A percentile compares a stretch with the other conserved stretches of the same genome.
phyloP scores from a whole-genome alignment of 2,797 vertebrate species.

The Neomorphus geoffroyi region DNA sequence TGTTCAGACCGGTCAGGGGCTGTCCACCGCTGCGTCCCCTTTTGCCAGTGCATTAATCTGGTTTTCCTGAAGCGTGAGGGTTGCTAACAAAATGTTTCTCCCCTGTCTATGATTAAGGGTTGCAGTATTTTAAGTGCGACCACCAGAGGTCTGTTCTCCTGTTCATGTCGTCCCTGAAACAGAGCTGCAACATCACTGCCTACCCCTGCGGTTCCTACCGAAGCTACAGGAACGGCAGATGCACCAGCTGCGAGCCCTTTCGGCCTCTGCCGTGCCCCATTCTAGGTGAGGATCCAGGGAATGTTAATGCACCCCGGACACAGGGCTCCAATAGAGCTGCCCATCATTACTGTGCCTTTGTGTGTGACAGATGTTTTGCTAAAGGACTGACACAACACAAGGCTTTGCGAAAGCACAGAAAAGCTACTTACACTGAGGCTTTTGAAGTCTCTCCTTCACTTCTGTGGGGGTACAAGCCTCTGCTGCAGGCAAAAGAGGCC shows the following conservation, averaged over 20 bases:
- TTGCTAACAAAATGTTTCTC: slow-evolving; percentile 22
- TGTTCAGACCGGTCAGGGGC: not conserved
- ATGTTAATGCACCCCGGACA: not conserved
- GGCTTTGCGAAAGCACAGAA: not conserved
- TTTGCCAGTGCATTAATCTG: not conserved
- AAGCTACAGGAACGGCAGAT: slow-evolving; percentile 86
- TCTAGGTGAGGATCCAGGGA: slow-evolving; percentile 39
- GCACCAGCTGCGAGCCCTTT: slow-evolving; percentile 84
- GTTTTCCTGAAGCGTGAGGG: not conserved
- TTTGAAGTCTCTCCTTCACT: not conserved
- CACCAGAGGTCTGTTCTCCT: slow-evolving; percentile 94
- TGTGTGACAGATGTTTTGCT: not conserved
- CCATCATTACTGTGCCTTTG: fast-evolving
- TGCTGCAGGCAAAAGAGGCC: not conserved
- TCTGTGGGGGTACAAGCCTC: not conserved
- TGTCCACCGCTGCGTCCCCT: not conserved
- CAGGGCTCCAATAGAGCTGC: not conserved
- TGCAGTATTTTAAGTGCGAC: slow-evolving; percentile 91
- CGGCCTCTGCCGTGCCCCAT: slow-evolving; percentile 79
- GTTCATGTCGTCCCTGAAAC: slow-evolving; percentile 86
- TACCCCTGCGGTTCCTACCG: slow-evolving; percentile 89
- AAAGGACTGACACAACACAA: fast-evolving
- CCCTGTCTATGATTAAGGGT: slow-evolving; percentile 74
- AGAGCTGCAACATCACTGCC: slow-evolving; percentile 84
- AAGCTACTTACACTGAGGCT: not conserved